These are phyloP conservation scores for Bettongia penicillata DNA, from an alignment of 2,113 vertebrate genomes.

Conservation along the genomic window DNA sequence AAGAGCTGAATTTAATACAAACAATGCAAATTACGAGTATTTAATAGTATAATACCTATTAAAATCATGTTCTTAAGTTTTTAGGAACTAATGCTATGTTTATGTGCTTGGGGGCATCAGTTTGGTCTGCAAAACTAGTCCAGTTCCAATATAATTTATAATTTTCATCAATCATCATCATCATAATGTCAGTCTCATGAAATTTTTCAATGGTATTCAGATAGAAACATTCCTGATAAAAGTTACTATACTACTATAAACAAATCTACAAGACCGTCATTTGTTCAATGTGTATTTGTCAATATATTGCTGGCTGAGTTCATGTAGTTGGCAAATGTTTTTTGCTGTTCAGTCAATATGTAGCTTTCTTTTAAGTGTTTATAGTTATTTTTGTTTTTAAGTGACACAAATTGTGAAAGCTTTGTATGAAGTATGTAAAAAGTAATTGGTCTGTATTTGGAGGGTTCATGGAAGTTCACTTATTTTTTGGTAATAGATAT, in stretches of 20 bases:
- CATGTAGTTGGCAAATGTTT: neutral
- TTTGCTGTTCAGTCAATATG: neutral
- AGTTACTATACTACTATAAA: neutral
- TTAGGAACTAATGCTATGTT: neutral
- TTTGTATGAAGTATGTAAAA: neutral
- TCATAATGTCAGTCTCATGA: neutral
- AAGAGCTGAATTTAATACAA: neutral
- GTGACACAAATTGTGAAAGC: neutral
- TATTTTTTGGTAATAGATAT: neutral
- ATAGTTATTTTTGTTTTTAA: neutral
- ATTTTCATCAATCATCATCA: neutral
- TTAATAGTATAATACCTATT: neutral
- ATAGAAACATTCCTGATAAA: neutral
- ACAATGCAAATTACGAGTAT: neutral
- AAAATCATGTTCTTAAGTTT: neutral
- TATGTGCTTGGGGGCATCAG: neutral
- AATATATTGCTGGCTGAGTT: neutral
- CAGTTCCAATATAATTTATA: neutral
- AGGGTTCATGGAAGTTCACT: neutral
- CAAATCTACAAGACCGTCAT: neutral
- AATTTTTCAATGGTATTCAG: neutral
- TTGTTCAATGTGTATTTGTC: neutral
- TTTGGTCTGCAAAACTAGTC: neutral
- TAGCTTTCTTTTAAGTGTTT: neutral
- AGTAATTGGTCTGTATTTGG: neutral